These are phyloP conservation scores for Pegoplata infirma DNA, from an alignment of 2,888 invertebrate genomes.

Conservation along the genomic window DNA sequence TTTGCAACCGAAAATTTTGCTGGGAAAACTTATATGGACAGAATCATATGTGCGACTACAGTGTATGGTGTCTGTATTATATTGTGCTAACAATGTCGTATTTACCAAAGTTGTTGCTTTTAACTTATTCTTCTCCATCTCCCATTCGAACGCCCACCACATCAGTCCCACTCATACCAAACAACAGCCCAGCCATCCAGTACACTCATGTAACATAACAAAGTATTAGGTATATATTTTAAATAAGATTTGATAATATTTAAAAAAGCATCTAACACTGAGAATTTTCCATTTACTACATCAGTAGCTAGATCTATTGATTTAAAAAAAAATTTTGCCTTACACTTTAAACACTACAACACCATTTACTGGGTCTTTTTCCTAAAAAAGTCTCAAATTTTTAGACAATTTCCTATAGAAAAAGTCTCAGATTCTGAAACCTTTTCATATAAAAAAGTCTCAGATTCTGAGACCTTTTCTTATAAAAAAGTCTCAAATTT, in stretches of 20 bases:
- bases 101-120: conserved; percentile 39
- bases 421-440: too few relatives aligned
- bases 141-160: neutral
- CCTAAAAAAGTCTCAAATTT: too few relatives aligned
- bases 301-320: conserved; percentile 44
- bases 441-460: too few relatives aligned
- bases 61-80: conserved; percentile 46
- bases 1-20: too few relatives aligned
- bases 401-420: too few relatives aligned
- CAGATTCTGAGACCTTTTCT: too few relatives aligned
- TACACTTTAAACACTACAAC: neutral
- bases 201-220: neutral
- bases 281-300: conserved; percentile 38
- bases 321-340: conserved; percentile 29
- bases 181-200: too few relatives aligned
- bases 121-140: conserved; percentile 1
- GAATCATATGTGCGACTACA: neutral
- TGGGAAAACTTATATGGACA: neutral
- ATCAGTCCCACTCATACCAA: neutral
- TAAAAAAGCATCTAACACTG: conserved; percentile 42
- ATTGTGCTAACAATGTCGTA: conserved; percentile 57
- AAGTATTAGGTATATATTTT: conserved; percentile 21
- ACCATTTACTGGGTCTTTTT: neutral
- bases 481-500: too few relatives aligned
- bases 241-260: conserved; percentile 59